Conservation (phyloP, 2,888 invertebrate species). For the Strigamia crassipes region DNA sequence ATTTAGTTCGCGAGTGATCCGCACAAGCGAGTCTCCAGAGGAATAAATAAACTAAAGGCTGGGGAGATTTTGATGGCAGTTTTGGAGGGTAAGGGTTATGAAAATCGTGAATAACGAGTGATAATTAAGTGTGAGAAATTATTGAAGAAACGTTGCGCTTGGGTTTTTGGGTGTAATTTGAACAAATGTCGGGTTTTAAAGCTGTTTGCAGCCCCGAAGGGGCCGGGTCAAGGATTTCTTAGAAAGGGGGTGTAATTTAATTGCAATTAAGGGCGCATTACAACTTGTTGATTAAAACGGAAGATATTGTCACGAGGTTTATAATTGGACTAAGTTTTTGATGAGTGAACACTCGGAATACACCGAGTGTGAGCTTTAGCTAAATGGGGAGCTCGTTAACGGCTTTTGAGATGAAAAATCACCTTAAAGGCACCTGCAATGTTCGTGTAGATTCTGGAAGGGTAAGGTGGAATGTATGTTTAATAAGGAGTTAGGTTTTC, state of each 20-base stretch:
- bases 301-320: conserved; percentile 1
- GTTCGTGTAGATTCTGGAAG: not conserved
- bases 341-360: not conserved
- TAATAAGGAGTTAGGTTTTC: not conserved
- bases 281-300: conserved; percentile 18
- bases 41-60: not conserved
- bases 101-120: not conserved
- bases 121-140: not conserved
- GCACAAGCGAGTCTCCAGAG: not conserved
- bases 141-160: not conserved
- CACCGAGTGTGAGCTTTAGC: not conserved
- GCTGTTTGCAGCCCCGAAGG: not conserved
- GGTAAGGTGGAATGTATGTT: not conserved
- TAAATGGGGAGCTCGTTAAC: conserved; percentile 21
- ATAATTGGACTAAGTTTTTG: conserved; percentile 32
- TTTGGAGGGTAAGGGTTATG: not conserved
- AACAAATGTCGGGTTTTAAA: not conserved
- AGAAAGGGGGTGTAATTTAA: not conserved
- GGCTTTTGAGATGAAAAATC: conserved; percentile 20
- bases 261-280: conserved; percentile 21
- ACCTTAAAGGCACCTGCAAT: conserved; percentile 7
- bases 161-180: not conserved
- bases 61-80: not conserved
- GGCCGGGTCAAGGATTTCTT: not conserved
- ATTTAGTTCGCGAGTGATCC: not conserved